Percentiles rank a stretch among this genome's conserved stretches.
These are phyloP conservation scores for Lochmaea crataegi DNA, from an alignment of 2,888 invertebrate species.

Conservation along the genomic window DNA sequence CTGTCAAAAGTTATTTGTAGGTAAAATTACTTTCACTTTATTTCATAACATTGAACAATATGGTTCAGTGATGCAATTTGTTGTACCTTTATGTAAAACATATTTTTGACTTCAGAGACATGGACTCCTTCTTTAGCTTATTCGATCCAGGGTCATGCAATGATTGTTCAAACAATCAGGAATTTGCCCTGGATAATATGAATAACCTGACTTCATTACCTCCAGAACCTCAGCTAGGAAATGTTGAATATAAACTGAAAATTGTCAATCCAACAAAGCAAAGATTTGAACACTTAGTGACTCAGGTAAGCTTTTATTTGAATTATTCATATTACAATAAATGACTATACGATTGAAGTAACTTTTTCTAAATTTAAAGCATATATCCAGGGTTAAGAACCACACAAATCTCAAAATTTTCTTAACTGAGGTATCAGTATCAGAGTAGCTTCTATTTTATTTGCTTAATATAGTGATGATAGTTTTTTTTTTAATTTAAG, in stretches of 20 bases:
- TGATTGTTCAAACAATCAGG: slow-evolving; percentile 68
- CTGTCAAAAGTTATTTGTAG: not conserved
- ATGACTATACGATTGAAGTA: not conserved
- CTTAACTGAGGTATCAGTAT: too few species aligned
- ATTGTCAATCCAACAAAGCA: slow-evolving; percentile 91
- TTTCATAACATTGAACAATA: slow-evolving; percentile 49
- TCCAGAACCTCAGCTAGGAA: slow-evolving; percentile 93
- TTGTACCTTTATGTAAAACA: slow-evolving; percentile 3
- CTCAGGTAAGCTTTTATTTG: slow-evolving; percentile 74
- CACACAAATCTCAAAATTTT: too few species aligned
- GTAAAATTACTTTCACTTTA: slow-evolving; percentile 47
- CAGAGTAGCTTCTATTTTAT: too few species aligned
- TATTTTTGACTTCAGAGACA: slow-evolving; percentile 56
- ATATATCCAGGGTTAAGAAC: not conserved
- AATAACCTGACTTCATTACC: slow-evolving; percentile 76
- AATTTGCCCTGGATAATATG: slow-evolving; percentile 64
- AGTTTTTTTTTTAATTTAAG: too few species aligned
- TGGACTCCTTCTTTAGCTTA: slow-evolving; percentile 87
- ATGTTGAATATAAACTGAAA: slow-evolving; percentile 96
- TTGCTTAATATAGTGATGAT: too few species aligned
- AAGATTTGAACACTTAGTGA: slow-evolving; percentile 95
- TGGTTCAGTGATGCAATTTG: slow-evolving; percentile 38
- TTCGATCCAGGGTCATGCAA: slow-evolving; percentile 75
- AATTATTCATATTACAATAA: not conserved
- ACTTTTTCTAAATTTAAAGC: not conserved